A percentile compares a stretch with the other conserved stretches of the same genome.
Evolutionary conservation across 2,888 invertebrate genomes (phyloP).

Genomic region (Ectobius pallidus): DNA sequence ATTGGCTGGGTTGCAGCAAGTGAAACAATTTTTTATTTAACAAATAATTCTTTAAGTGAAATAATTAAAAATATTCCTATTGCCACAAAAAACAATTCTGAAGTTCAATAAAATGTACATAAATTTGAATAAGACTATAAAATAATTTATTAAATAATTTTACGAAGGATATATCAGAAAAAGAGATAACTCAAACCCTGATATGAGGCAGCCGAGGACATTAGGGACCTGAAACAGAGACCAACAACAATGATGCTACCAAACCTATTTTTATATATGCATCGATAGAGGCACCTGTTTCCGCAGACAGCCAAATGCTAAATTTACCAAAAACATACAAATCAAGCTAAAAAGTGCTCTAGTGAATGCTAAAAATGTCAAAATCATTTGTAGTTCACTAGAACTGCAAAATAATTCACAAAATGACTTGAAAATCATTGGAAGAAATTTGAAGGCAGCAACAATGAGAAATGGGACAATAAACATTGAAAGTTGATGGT

Average conservation of each 20-base stretch:
- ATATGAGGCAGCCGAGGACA: conserved; percentile 75
- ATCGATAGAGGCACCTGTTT: conserved; percentile 3
- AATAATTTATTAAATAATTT: neutral
- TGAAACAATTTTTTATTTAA: no score
- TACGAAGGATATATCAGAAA: conserved; percentile 72
- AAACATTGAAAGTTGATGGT: no score
- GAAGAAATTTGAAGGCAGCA: no score
- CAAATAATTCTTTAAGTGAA: no score
- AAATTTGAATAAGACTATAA: no score
- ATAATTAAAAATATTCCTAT: no score
- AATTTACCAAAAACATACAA: conserved; percentile 13
- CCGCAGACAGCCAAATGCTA: neutral
- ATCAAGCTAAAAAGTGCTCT: neutral
- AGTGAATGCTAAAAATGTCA: neutral
- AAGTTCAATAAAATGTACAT: no score
- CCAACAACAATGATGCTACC: conserved; percentile 2
- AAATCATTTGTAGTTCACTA: neutral
- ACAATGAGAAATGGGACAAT: no score
- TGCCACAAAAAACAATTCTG: no score
- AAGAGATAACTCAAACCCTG: conserved; percentile 74
- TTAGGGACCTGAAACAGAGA: conserved; percentile 73
- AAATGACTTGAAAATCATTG: no score
- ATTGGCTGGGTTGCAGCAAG: no score
- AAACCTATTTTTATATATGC: neutral
- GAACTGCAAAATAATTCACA: no score